A percentile compares a stretch with the other conserved stretches of the same genome.
These are phyloP conservation scores for Scaptomyza graminum DNA, from an alignment of 1,140 invertebrate species.

Conservation along the genomic window DNA sequence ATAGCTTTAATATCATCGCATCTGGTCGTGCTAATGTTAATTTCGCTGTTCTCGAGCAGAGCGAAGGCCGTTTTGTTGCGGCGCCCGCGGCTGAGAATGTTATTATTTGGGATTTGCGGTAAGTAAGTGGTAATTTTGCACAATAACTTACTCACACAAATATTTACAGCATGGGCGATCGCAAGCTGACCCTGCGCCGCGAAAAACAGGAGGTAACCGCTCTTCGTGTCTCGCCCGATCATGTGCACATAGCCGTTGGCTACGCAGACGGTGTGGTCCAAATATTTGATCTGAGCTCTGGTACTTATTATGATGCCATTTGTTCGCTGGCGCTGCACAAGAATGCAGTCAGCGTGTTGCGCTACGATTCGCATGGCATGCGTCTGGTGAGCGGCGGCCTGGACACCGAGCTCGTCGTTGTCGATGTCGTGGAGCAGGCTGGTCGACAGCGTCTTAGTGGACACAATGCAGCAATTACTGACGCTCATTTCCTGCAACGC, in stretches of 20 bases:
- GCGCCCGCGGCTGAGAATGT: constrained; percentile 96
- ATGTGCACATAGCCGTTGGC: constrained; percentile 93
- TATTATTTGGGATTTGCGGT: constrained; percentile 95
- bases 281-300: constrained; percentile 89
- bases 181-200: constrained; percentile 90
- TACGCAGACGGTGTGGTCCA: constrained; percentile 95
- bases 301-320: constrained; percentile 85
- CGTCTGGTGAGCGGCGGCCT: constrained; percentile 73
- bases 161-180: constrained; percentile 89
- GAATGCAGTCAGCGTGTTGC: constrained; percentile 91
- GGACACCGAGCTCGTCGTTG: constrained; percentile 97
- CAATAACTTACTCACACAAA: neutral
- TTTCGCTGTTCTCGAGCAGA: constrained; percentile 90
- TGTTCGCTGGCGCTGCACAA: constrained; percentile 95
- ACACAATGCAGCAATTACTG: constrained; percentile 96
- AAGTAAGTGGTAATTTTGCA: neutral
- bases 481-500: constrained; percentile 91
- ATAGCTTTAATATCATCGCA: constrained; percentile 94
- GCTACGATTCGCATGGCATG: constrained; percentile 87
- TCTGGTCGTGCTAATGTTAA: constrained; percentile 91
- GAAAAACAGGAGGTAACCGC: constrained; percentile 91
- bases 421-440: constrained; percentile 96
- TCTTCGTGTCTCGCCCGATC: constrained; percentile 89
- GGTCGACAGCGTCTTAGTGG: constrained; percentile 95
- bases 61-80: constrained; percentile 92